These are phyloP conservation scores for Cherax quadricarinatus DNA, from an alignment of 1,140 invertebrate species.

Conservation along the genomic window DNA sequence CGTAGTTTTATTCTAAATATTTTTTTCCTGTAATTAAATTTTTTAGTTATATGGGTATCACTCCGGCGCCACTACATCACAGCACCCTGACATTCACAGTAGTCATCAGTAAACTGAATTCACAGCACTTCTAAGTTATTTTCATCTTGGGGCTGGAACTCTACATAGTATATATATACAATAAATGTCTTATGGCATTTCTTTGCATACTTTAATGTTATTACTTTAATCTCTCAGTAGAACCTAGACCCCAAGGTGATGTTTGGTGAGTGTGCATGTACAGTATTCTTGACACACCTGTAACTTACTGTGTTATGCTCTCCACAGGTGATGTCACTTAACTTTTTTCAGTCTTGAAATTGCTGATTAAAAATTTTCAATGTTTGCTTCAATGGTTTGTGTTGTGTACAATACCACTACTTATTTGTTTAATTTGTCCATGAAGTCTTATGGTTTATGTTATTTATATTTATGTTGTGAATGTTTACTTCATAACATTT, in stretches of 20 bases:
- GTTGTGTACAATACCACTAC: slow-evolving; percentile 5
- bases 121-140: not conserved
- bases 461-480: slow-evolving; percentile 3
- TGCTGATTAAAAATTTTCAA: slow-evolving; percentile 15
- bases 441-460: not conserved
- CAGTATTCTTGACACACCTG: not conserved
- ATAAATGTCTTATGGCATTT: too few species aligned
- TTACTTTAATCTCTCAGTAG: not conserved
- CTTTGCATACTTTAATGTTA: too few species aligned
- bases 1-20: too few species aligned
- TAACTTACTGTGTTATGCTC: not conserved
- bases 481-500: not conserved
- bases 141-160: not conserved
- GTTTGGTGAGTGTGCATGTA: not conserved
- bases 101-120: not conserved
- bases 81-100: not conserved
- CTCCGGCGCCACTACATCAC: slow-evolving; percentile 19
- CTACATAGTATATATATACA: not conserved
- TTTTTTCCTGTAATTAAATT: too few species aligned
- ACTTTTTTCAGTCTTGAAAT: slow-evolving; percentile 4
- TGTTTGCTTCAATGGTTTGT: slow-evolving; percentile 42
- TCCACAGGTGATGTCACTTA: not conserved
- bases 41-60: not conserved
- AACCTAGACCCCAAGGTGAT: not conserved
- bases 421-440: slow-evolving; percentile 42